Conservation (phyloP, 2,113 vertebrate genomes). For the Daboia siamensis region DNA sequence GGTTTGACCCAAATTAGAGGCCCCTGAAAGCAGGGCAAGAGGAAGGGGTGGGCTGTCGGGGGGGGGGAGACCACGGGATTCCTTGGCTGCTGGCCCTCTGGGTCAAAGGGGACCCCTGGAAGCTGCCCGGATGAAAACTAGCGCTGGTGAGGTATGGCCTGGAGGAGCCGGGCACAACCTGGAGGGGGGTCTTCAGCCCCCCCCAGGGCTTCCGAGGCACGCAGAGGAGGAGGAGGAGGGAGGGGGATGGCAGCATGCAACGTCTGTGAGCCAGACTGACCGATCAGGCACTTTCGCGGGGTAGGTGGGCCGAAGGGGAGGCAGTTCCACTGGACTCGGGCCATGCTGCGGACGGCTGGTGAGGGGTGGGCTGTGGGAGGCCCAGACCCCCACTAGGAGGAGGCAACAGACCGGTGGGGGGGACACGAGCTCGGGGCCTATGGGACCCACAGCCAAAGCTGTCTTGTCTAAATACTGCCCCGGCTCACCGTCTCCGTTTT, state of each 20-base stretch:
- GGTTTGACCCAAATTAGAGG: too few species aligned
- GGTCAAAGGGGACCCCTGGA: not conserved
- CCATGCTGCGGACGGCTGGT: not conserved
- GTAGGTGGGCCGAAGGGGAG: not conserved
- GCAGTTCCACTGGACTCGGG: not conserved
- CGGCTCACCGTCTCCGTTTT: not conserved
- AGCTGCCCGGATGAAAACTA: not conserved
- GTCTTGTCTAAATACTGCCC: not conserved
- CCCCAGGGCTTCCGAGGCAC: not conserved
- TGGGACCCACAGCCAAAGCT: not conserved
- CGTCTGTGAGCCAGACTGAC: not conserved
- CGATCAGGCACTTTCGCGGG: not conserved
- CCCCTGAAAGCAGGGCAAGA: not conserved
- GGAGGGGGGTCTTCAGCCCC: not conserved
- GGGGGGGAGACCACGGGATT: not conserved
- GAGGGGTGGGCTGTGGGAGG: not conserved
- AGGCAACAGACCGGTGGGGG: too few species aligned
- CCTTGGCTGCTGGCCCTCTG: not conserved
- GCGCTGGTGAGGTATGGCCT: not conserved
- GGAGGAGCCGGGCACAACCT: not conserved
- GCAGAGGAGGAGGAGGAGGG: too few species aligned
- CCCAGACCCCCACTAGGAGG: not conserved
- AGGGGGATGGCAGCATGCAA: not conserved
- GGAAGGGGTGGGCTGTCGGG: not conserved
- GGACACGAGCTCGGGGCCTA: not conserved